Percentiles rank a stretch among this genome's conserved stretches.
Conservation (phyloP, 2,888 invertebrate genomes). For the Eupeodes latifasciatus region DNA sequence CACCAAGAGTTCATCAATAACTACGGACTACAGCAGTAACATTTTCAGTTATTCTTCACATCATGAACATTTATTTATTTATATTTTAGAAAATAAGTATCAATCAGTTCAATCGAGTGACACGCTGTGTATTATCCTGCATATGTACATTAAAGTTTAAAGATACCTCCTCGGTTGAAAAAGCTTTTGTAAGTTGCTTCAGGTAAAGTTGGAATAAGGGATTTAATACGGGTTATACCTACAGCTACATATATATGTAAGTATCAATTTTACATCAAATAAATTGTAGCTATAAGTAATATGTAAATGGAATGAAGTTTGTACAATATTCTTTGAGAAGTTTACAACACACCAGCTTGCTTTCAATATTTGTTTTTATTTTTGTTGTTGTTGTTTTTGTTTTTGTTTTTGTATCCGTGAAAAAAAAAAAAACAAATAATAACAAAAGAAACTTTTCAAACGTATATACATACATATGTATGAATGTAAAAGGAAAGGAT, state of each 20-base stretch:
- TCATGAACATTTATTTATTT: too few species aligned
- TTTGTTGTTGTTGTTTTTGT: not conserved
- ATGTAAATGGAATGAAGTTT: conserved; percentile 29
- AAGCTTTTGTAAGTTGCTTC: not conserved
- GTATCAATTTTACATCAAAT: conserved; percentile 43
- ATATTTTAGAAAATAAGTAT: not conserved
- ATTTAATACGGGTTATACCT: not conserved
- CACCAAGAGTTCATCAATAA: too few species aligned
- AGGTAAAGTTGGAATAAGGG: conserved; percentile 14
- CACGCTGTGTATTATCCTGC: not conserved
- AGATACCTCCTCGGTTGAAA: too few species aligned
- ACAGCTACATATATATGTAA: not conserved
- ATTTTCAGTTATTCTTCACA: too few species aligned
- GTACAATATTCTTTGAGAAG: conserved; percentile 5
- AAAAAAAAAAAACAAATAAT: not conserved
- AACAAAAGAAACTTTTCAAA: conserved; percentile 15
- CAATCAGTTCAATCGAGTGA: not conserved
- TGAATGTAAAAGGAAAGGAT: too few species aligned
- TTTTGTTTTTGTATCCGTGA: not conserved
- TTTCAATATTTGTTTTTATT: not conserved
- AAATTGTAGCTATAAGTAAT: not conserved
- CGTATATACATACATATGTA: not conserved
- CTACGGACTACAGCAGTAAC: too few species aligned
- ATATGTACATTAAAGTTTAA: too few species aligned
- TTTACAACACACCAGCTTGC: conserved; percentile 19